Base-by-base conservation (phyloP, 2,797 vertebrate species). In the Sciurus carolinensis region DNA sequence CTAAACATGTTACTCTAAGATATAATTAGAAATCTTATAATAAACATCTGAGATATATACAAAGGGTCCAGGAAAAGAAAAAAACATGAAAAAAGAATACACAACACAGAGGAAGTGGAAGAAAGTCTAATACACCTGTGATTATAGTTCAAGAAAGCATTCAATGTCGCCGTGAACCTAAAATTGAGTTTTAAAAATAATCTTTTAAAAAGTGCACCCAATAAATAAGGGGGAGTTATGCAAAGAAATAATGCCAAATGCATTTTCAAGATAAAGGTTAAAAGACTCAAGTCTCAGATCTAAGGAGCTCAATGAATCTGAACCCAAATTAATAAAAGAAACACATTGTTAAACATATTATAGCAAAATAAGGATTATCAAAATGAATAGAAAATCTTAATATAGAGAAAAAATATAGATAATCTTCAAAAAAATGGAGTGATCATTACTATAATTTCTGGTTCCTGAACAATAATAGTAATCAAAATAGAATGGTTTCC, bases 351-450 rank as follows among this genome's bases (percentile, higher is more conserved):
- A 69, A 85, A 85, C 36, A 71, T 9, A 89, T 62, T 39, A 86
- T 12, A 95, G 30, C 50, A 88, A 96, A 89, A 95, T 87, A 73
- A 93, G 71, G 66, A 84, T 79, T 88, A 90, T 14, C 9, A 69
- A 94, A 94, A 73, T 84, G 5, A 75, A 79, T 80, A 20, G 14
- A 87, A 12, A 5, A 39, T 91, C 26, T 64, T 93, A 62, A 84
- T 62, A 80, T 69, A 92, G 14, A 90, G 2, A 87, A 24, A 42
- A 67, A 94, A 67, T 39, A 94, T 14, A 91, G 42, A 54, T 22
- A 64, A 47, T 30, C 2, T 81, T 71, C 44, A n/a, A 59, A 77
- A 72, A 67, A 28, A 64, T 67, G 26, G 90, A 39, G 33, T n/a
- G 28, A 44, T 42, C 72, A 94, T 91, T 81, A 66, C 87, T 84